Evolutionary conservation across 2,797 vertebrate species (phyloP), one percentile per base, ranked within the genome.

Genomic region (Pogonophryne albipinna): DNA sequence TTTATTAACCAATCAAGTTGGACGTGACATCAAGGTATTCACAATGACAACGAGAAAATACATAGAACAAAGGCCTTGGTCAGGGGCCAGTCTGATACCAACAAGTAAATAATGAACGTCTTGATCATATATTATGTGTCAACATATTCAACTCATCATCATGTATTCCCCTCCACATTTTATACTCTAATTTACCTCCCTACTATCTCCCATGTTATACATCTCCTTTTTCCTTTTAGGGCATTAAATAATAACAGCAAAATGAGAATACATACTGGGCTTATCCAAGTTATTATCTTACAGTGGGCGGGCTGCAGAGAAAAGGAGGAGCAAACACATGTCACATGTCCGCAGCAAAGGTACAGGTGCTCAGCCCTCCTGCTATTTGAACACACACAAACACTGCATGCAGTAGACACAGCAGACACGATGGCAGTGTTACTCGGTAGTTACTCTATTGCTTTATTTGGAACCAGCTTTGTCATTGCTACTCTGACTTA

Each of bases 401-500:
- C 60, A 65, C 3, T 34, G 34, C 9, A 4, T 4, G 13, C 27
- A 34, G 16, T 0, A 23, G 61, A 47, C n/a, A 5, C 27, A 8
- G 14, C 50, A 41, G 5, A 12, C 15, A 85, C 80, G 20, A 95
- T 95, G 95, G 75, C 84, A 1, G 1, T 50, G 20, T 9, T 86
- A 2, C 4, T 75, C 1, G 86, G 87, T 0, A 74, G 46, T 7
- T 89, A 71, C 49, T 76, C 78, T 0, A 16, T 71, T 6, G 82
- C 85, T 58, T 65, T 93, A 9, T 49, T 94, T 1, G 88, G 75
- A 0, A 73, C 83, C 0, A 76, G 89, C 31, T 0, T 91, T 45
- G 82, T 90, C 27, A 34, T 94, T 3, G 81, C 63, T 17, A 3
- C 70, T 13, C 67, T 95, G 27, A 91, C 85, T 41, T 94, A 89